A percentile compares a stretch with the other conserved stretches of the same genome.
Conservation (phyloP, 2,797 vertebrate genomes). For the Pelodytes ibericus region DNA sequence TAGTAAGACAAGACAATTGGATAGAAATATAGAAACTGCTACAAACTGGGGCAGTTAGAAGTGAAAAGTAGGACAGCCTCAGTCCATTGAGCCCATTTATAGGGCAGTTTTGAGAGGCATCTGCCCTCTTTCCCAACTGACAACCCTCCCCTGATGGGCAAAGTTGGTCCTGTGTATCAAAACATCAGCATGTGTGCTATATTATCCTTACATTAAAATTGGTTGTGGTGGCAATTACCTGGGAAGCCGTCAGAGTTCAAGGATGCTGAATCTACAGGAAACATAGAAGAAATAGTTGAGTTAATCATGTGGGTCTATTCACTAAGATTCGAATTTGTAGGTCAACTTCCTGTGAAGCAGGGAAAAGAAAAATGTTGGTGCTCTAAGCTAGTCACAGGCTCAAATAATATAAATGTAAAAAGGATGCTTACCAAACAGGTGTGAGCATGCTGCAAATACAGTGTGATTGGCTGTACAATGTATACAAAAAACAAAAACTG, state of each 20-base stretch:
- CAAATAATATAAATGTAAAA: not conserved
- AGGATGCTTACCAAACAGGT: not conserved
- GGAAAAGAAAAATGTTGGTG: too few species aligned
- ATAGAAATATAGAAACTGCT: too few species aligned
- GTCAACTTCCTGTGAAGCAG: too few species aligned
- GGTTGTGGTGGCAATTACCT: conserved; percentile 14
- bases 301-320: not conserved
- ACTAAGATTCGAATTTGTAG: not conserved
- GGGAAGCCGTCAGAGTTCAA: not conserved
- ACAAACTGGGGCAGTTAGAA: not conserved
- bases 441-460: not conserved
- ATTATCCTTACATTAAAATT: too few species aligned
- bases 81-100: too few species aligned
- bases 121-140: not conserved
- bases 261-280: conserved; percentile 19
- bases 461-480: not conserved
- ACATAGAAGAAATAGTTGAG: not conserved
- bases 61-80: too few species aligned
- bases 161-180: not conserved
- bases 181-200: too few species aligned
- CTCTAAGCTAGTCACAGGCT: too few species aligned
- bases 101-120: not conserved
- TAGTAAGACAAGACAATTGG: too few species aligned
- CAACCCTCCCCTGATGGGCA: too few species aligned
- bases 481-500: not conserved